phyloP scores from a whole-genome alignment of 2,888 invertebrate species.

The Rambutsinella grinnellia region DNA sequence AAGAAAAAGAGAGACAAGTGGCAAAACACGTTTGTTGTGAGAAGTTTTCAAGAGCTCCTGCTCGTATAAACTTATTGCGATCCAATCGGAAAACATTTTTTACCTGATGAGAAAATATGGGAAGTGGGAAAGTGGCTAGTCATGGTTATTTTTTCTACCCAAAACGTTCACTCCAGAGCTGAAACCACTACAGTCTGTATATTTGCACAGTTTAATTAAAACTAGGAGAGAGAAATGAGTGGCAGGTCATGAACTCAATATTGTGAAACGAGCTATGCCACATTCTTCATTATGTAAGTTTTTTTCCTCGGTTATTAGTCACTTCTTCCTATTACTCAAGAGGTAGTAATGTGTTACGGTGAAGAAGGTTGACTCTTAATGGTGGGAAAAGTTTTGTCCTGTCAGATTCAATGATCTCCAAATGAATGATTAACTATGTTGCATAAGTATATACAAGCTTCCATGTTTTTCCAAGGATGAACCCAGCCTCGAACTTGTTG shows the following conservation, averaged over 20 bases:
- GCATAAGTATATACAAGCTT: background rate
- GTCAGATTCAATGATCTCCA: slow-evolving; percentile 30
- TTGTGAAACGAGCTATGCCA: slow-evolving; percentile 22
- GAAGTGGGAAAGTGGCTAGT: slow-evolving; percentile 1
- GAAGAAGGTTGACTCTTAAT: background rate
- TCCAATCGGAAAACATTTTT: background rate
- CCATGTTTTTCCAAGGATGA: too few relatives aligned
- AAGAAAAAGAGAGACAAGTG: background rate
- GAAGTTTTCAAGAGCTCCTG: too few relatives aligned
- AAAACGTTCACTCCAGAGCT: background rate
- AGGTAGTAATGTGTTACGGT: background rate
- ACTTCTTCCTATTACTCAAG: background rate
- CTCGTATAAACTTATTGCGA: background rate
- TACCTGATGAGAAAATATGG: background rate
- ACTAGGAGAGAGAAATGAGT: slow-evolving; percentile 24
- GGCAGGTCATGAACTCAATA: slow-evolving; percentile 43
- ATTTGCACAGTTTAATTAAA: slow-evolving; percentile 23
- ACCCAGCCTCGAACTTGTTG: too few relatives aligned
- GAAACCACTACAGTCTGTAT: background rate
- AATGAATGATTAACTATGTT: slow-evolving; percentile 29
- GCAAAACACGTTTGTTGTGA: background rate
- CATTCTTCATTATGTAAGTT: slow-evolving; percentile 10
- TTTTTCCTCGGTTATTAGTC: background rate
- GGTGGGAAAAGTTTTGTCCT: slow-evolving; percentile 31
- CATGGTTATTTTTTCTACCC: background rate